Conservation (phyloP, 1,140 invertebrate species). For the Chionoecetes opilio region DNA sequence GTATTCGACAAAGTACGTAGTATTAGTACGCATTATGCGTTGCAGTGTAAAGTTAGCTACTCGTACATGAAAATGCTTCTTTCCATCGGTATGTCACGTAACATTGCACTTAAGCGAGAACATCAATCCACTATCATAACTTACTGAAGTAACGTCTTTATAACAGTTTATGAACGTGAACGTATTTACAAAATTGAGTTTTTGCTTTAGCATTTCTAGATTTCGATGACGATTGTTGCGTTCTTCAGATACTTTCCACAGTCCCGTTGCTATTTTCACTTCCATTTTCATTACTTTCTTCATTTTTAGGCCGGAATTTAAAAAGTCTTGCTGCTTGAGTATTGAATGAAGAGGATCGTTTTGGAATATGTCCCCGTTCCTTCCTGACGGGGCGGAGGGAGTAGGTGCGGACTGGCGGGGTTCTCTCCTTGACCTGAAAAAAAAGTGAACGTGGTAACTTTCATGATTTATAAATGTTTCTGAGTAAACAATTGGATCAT, state of each 20-base stretch:
- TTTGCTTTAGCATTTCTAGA: not conserved
- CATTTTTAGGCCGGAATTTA: constrained; percentile 73
- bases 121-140: not conserved
- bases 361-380: constrained; percentile 72
- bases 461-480: not conserved
- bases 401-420: constrained; percentile 75
- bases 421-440: constrained; percentile 78
- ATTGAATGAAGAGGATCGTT: constrained; percentile 79
- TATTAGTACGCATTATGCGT: too few relatives aligned
- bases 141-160: not conserved
- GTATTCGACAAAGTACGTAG: too few relatives aligned
- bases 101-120: not conserved
- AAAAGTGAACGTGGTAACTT: not conserved
- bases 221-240: not conserved
- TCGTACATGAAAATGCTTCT: not conserved
- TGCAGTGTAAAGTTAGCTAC: too few relatives aligned
- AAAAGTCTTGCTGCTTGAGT: constrained; percentile 71
- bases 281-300: constrained; percentile 67
- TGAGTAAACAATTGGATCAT: too few relatives aligned
- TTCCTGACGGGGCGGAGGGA: constrained; percentile 75
- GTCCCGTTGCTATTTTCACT: constrained; percentile 71
- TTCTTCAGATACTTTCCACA: constrained; percentile 65
- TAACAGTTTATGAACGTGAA: not conserved
- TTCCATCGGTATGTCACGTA: not conserved
- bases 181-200: not conserved